These are phyloP conservation scores for Pachycephus smyrnensis DNA, from an alignment of 2,888 invertebrate species.

Conservation along the genomic window DNA sequence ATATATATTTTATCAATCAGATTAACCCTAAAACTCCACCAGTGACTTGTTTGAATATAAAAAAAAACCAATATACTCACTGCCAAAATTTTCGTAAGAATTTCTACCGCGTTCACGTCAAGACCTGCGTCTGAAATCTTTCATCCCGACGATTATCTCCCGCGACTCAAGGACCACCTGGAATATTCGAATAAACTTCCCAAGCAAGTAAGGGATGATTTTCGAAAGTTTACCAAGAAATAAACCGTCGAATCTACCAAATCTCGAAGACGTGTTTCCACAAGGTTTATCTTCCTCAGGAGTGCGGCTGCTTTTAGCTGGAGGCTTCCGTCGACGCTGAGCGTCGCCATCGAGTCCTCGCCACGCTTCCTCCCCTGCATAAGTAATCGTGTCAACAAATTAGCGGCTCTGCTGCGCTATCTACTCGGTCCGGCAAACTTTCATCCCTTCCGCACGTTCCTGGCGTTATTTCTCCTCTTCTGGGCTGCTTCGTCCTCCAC, in stretches of 20 bases:
- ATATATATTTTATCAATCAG: background rate
- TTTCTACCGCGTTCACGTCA: background rate
- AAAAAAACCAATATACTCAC: background rate
- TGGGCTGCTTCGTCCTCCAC: background rate
- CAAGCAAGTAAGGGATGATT: background rate
- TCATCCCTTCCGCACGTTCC: constrained; percentile 12
- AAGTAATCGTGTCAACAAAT: constrained; percentile 37
- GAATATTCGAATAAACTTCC: background rate
- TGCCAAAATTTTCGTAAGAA: background rate
- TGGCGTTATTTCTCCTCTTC: constrained; percentile 12
- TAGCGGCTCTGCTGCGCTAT: constrained; percentile 28
- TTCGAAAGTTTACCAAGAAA: background rate
- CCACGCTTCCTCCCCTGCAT: constrained; percentile 27
- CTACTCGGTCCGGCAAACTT: constrained; percentile 25
- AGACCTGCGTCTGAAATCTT: background rate
- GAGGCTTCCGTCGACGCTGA: constrained; percentile 10
- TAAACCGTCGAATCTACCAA: background rate
- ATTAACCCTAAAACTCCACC: background rate
- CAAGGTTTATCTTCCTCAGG: background rate
- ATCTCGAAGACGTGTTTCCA: background rate
- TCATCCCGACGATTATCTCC: background rate
- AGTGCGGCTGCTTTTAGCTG: background rate
- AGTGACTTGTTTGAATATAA: background rate
- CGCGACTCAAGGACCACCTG: background rate
- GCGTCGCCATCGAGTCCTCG: constrained; percentile 26